Conservation (phyloP, 2,888 invertebrate genomes). For the Actias luna region DNA sequence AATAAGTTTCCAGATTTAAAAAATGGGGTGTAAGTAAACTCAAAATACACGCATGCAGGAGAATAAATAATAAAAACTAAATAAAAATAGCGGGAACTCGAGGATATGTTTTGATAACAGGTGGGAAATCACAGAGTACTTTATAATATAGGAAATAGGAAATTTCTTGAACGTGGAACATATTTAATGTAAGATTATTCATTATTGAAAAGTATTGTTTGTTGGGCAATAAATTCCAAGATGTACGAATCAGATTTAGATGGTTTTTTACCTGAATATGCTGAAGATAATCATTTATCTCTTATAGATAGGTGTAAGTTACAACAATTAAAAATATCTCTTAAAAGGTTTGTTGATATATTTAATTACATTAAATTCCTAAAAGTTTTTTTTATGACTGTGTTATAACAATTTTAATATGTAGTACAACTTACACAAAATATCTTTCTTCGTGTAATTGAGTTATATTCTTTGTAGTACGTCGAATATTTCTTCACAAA, state of each 20-base stretch:
- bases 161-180: no score
- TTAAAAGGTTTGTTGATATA: constrained; percentile 37
- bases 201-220: no score
- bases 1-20: no score
- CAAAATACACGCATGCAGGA: no score
- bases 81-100: no score
- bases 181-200: no score
- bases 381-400: no score
- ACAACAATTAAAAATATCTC: constrained; percentile 44
- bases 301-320: constrained; percentile 38
- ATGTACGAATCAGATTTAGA: constrained; percentile 8
- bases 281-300: constrained; percentile 32
- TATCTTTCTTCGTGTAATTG: not conserved
- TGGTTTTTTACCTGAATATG: constrained; percentile 36
- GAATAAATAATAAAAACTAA: no score
- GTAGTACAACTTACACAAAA: not conserved
- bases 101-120: no score
- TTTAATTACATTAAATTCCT: not conserved
- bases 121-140: no score
- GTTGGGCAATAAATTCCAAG: not conserved
- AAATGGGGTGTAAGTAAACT: no score
- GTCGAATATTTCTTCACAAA: constrained; percentile 52
- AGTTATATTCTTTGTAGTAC: constrained; percentile 39
- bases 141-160: no score
- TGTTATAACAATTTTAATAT: not conserved